Evolutionary conservation across 2,113 vertebrate genomes (phyloP).

Genomic region (Oryzias curvinotus): DNA sequence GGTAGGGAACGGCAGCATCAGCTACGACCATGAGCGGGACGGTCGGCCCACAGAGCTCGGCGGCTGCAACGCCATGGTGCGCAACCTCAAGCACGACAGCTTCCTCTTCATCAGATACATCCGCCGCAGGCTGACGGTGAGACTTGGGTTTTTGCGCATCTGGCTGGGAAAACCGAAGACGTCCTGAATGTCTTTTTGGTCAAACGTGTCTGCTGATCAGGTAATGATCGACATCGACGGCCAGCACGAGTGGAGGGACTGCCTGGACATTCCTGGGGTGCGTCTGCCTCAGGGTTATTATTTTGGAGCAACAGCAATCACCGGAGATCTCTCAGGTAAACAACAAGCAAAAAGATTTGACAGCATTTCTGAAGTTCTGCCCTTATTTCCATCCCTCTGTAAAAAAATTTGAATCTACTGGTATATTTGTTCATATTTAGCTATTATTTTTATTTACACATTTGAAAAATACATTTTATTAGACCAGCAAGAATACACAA

Average conservation of each 20-base stretch:
- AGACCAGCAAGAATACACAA: too few relatives aligned
- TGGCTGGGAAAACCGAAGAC: background rate
- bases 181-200: background rate
- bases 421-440: too few relatives aligned
- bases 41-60: conserved; percentile 90
- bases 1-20: conserved; percentile 91
- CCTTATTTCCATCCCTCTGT: background rate
- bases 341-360: too few relatives aligned
- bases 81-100: conserved; percentile 94
- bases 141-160: conserved; percentile 21
- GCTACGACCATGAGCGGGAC: conserved; percentile 91
- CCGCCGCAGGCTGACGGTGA: conserved; percentile 91
- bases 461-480: too few relatives aligned
- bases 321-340: conserved; percentile 92
- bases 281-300: conserved; percentile 87
- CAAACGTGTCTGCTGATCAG: conserved; percentile 43
- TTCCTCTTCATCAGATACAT: conserved; percentile 95
- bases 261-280: conserved; percentile 91
- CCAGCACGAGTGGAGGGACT: conserved; percentile 94
- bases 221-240: conserved; percentile 93
- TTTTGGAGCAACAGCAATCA: conserved; percentile 90
- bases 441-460: too few relatives aligned
- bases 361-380: background rate
- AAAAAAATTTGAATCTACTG: too few relatives aligned
- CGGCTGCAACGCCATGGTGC: conserved; percentile 91